A percentile compares a stretch with the other conserved stretches of the same genome.
phyloP scores from a whole-genome alignment of 2,113 vertebrate genomes.

The Tyrannus savana region DNA sequence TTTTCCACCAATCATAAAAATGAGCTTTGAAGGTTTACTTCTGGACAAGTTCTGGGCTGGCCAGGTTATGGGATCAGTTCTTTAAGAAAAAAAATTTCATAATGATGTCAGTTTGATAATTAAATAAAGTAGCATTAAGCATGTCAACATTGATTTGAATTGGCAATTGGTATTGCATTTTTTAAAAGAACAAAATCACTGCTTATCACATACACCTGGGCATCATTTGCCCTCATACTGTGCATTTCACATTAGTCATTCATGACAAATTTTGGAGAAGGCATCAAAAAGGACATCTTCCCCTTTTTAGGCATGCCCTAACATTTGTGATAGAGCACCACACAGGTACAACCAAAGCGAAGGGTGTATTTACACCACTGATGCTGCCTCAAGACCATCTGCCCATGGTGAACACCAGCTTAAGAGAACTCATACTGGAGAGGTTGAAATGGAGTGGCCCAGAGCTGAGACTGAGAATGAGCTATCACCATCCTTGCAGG shows the following conservation, averaged over 20 bases:
- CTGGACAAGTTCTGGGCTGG: not conserved
- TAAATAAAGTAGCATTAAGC: not conserved
- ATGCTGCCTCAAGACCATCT: not conserved
- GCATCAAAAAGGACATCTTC: not conserved
- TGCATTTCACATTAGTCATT: not conserved
- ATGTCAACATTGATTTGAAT: not conserved
- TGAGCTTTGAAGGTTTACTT: not conserved
- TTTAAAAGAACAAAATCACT: not conserved
- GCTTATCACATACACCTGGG: not conserved
- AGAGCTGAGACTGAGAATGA: not conserved
- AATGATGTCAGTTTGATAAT: not conserved
- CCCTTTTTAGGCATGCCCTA: not conserved
- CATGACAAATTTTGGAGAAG: not conserved
- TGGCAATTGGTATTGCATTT: not conserved
- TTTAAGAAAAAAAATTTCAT: not conserved
- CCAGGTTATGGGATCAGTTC: not conserved
- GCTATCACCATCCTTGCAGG: not conserved
- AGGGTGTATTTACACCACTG: not conserved
- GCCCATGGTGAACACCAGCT: rapidly evolving
- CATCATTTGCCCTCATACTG: not conserved
- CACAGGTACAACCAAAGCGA: not conserved
- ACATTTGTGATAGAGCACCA: not conserved
- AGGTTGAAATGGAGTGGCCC: rapidly evolving
- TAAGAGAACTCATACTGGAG: not conserved
- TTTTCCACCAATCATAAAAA: not conserved